Evolutionary conservation across 2,113 vertebrate genomes (phyloP).

Genomic region (Pionites leucogaster): DNA sequence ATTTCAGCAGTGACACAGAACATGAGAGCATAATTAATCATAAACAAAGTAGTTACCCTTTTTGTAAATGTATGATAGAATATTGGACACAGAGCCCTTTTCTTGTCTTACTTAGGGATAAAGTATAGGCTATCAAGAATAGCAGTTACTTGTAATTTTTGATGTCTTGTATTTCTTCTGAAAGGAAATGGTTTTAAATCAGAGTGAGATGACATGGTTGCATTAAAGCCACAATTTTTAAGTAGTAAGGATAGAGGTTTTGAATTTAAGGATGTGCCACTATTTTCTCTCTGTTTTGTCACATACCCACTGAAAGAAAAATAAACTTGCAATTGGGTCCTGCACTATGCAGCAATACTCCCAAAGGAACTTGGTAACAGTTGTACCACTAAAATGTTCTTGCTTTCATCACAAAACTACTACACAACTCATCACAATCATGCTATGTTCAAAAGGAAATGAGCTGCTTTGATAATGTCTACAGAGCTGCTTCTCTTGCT

Average conservation of each 20-base stretch:
- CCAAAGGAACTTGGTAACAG: not conserved
- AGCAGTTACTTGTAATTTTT: not conserved
- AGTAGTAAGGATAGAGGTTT: not conserved
- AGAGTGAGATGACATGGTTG: not conserved
- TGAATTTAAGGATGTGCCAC: not conserved
- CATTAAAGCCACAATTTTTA: not conserved
- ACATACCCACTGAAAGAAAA: rapidly evolving
- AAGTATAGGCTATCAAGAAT: not conserved
- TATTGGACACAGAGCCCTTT: not conserved
- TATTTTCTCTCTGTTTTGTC: not conserved
- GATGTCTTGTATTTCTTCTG: not conserved
- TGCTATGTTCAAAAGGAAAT: not conserved
- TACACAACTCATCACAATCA: not conserved
- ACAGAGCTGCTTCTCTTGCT: not conserved
- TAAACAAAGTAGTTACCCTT: not conserved
- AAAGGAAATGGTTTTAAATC: not conserved
- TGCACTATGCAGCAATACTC: not conserved
- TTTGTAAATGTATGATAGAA: not conserved
- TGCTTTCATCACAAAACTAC: not conserved
- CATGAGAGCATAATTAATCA: not conserved
- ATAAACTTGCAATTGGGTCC: not conserved
- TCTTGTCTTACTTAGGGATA: not conserved
- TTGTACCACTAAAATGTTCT: not conserved
- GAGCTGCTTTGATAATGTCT: not conserved
- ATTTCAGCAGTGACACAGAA: not conserved